A percentile compares a stretch with the other conserved stretches of the same genome.
These are phyloP conservation scores for Lasioglossum malachurum DNA, from an alignment of 2,888 invertebrate genomes.

Conservation along the genomic window DNA sequence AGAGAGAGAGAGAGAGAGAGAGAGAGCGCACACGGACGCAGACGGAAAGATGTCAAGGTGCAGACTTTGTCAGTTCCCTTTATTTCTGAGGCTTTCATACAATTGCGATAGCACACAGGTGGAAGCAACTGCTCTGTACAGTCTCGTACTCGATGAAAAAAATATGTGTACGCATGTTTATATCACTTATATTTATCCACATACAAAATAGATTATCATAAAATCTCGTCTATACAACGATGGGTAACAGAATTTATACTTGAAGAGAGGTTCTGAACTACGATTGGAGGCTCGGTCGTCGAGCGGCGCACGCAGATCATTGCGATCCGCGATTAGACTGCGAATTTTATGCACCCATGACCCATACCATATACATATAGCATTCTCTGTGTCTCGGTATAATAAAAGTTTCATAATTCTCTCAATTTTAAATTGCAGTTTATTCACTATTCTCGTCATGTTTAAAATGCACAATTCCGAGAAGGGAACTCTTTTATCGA, in stretches of 20 bases:
- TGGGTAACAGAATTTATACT: neutral
- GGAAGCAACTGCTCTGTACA: neutral
- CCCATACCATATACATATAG: neutral
- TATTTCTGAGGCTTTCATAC: constrained; percentile 24
- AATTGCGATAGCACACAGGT: constrained; percentile 13
- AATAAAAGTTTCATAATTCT: neutral
- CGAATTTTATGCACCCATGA: neutral
- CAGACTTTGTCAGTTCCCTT: constrained; percentile 37
- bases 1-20: neutral
- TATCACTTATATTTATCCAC: constrained; percentile 19
- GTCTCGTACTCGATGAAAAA: constrained; percentile 5
- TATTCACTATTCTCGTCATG: neutral
- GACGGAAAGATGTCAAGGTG: constrained; percentile 1
- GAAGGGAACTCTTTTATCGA: neutral
- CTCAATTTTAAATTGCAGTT: neutral
- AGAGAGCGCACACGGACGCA: neutral
- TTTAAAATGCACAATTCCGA: neutral
- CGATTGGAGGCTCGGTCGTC: neutral
- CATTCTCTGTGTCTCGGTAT: neutral
- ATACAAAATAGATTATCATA: constrained; percentile 32
- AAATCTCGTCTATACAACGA: constrained; percentile 32
- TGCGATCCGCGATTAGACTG: neutral
- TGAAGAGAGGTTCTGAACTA: neutral
- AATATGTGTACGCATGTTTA: constrained; percentile 19
- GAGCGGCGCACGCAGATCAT: neutral